These are phyloP conservation scores for Cremastinae sp. DNA, from an alignment of 2,888 invertebrate species.

Conservation along the genomic window DNA sequence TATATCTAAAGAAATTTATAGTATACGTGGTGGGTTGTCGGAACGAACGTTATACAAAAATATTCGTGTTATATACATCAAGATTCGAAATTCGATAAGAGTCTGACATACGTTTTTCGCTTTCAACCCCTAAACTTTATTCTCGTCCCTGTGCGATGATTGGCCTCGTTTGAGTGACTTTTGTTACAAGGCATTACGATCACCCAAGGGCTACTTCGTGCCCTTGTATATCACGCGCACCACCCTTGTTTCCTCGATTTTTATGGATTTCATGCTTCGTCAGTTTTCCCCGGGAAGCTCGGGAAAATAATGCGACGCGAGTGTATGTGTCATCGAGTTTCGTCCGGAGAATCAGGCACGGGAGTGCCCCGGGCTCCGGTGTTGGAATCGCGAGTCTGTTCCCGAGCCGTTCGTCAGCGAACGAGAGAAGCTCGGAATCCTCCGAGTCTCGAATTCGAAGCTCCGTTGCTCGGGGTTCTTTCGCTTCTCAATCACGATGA, in stretches of 20 bases:
- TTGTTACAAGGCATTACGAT: conserved; percentile 32
- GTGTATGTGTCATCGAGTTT: conserved; percentile 10
- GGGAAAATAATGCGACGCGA: not conserved
- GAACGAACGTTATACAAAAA: too few relatives aligned
- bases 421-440: too few relatives aligned
- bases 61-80: not conserved
- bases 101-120: conserved; percentile 13
- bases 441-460: not conserved
- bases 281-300: conserved; percentile 13
- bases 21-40: too few relatives aligned
- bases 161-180: not conserved
- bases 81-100: too few relatives aligned
- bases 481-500: not conserved
- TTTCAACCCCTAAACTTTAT: not conserved
- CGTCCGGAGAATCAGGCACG: conserved; percentile 11
- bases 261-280: conserved; percentile 25
- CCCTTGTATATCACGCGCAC: conserved; percentile 11
- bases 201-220: conserved; percentile 49
- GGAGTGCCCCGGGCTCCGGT: conserved; percentile 19
- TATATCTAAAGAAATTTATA: too few relatives aligned
- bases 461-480: conserved; percentile 2
- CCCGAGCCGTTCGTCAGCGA: too few relatives aligned
- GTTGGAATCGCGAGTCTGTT: conserved; percentile 26
- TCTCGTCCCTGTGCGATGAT: conserved; percentile 15
- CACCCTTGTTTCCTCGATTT: conserved; percentile 20